Evolutionary conservation across 2,113 vertebrate species (phyloP), one percentile per base, ranked within the genome.

Genomic region (Geothlypis trichas): DNA sequence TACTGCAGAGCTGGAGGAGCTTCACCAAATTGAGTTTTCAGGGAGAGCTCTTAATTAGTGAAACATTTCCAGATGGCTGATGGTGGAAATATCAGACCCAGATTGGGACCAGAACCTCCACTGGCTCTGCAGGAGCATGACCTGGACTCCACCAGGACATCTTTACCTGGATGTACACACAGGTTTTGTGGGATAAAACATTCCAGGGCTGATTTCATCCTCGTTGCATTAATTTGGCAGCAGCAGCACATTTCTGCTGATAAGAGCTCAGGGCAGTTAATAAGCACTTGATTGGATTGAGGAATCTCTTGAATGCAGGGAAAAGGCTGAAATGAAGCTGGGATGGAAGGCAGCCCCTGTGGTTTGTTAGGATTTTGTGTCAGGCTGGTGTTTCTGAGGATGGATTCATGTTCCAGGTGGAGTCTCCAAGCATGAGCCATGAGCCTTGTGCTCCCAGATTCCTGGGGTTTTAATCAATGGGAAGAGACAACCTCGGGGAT

Each of bases 11-110:
- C 54, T 5, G 41, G 51, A 65, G 79, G 51, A 44, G 22, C 30
- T 87, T n/a, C 10, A 33, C 83, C 95, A 90, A 94, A 58, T 80
- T 72, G 61, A 84, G 42, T 75, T 74, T 83, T 71, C 55, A 57
- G 54, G 39, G 35, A 39, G 55, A 85, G 82, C 21, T 57, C 59
- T 72, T 89, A 91, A 71, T 84, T 88, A 87, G 44, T 22, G 58
- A 79, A 35, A 39, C 54, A 24, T n/a, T 77, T 82, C 67, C 59
- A 57, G 65, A 81, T 30, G 68, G 77, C 4, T 72, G 87, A 42
- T 54, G 63, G 78, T 31, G 63, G 31, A 85, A 85, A 52, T 17
- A 35, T 1, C 66, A 35, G 80, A 44, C 23, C 17, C 42, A 10
- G 37, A 84, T 31, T 31, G 3, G 3, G 69, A 58, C 41, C 23